Evolutionary conservation across 2,888 invertebrate genomes (phyloP), one percentile per base, ranked within the genome.

Genomic region (Melieria picta): DNA sequence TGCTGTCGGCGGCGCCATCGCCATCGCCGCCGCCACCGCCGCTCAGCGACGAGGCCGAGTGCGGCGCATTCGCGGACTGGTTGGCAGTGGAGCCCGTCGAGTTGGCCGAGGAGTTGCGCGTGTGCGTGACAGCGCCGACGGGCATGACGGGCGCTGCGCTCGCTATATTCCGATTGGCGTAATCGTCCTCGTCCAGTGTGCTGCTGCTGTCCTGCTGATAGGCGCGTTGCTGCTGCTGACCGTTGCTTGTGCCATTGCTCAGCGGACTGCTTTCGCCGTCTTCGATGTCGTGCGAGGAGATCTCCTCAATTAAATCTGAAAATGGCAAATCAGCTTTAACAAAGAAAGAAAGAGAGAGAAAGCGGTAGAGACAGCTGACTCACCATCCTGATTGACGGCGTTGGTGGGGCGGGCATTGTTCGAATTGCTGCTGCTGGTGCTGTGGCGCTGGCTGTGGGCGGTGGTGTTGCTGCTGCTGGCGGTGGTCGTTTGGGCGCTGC

Each of bases 211-310:
- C 56, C 4, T 75, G 67, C 64, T 88, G 87, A 5, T 80, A 63
- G 46, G 72, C 71, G 65, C 76, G 65, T 63, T 68, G 68, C 45
- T 72, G 67, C 64, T 64, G 74, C 84, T 85, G 66, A 90, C 86
- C 9, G 90, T 77, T 75, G 79, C 50, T 86, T 45, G 47, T 9
- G 6, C 46, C 7, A 61, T 58, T 78, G 74, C 84, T 85, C 65
- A 90, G 86, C 5, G 91, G 90, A 60, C 89, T 89, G 69, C 90
- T 90, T 84, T 91, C 91, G 71, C 90, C 90, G 80, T 91, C 91
- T 84, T 90, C 90, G 72, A 89, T 81, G 76, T 90, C 90, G 78
- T 88, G 86, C 13, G 84, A 82, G 4, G 84, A 83, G 62, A 87
- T 80, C 80, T 86, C 86, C 76, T 87, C 86, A 64, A 86, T 86